Evolutionary conservation across 2,888 invertebrate genomes (phyloP).

Genomic region (Halictus quadricinctus): DNA sequence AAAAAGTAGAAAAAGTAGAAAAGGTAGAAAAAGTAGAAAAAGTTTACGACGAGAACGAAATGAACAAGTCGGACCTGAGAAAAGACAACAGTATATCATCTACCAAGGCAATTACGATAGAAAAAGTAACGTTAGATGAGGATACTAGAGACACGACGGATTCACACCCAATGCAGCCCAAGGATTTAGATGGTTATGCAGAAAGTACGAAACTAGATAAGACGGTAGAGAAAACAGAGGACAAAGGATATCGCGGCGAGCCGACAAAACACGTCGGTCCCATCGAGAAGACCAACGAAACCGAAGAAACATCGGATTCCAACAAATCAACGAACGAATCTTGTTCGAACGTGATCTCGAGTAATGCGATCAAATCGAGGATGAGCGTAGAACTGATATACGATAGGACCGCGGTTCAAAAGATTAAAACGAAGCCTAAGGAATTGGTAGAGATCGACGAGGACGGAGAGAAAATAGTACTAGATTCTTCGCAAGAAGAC

Average conservation of each 20-base stretch:
- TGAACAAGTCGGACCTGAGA: not conserved
- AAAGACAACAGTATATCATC: not conserved
- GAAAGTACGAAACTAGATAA: not conserved
- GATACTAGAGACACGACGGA: not conserved
- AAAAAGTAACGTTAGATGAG: slow-evolving; percentile 31
- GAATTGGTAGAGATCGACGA: slow-evolving; percentile 78
- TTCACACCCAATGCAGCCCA: not conserved
- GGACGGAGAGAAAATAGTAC: slow-evolving; percentile 73
- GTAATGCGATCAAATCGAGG: slow-evolving; percentile 64
- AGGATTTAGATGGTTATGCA: not conserved
- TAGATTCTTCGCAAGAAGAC: slow-evolving; percentile 73
- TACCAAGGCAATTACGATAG: not conserved
- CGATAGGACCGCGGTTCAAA: slow-evolving; percentile 62
- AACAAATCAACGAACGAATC: slow-evolving; percentile 15
- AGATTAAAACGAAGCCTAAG: slow-evolving; percentile 61
- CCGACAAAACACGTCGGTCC: not conserved
- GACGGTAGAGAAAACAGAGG: not conserved
- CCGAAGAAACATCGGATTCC: slow-evolving; percentile 10
- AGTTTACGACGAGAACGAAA: slow-evolving; percentile 17
- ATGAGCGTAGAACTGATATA: slow-evolving; percentile 77
- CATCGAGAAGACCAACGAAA: not conserved
- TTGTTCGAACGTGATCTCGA: slow-evolving; percentile 2
- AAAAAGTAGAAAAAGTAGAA: not conserved
- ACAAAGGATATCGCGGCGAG: no score
- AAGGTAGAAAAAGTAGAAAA: not conserved